Evolutionary conservation across 2,888 invertebrate genomes (phyloP), one percentile per base, ranked within the genome.

Genomic region (Tetanocera ferruginea): DNA sequence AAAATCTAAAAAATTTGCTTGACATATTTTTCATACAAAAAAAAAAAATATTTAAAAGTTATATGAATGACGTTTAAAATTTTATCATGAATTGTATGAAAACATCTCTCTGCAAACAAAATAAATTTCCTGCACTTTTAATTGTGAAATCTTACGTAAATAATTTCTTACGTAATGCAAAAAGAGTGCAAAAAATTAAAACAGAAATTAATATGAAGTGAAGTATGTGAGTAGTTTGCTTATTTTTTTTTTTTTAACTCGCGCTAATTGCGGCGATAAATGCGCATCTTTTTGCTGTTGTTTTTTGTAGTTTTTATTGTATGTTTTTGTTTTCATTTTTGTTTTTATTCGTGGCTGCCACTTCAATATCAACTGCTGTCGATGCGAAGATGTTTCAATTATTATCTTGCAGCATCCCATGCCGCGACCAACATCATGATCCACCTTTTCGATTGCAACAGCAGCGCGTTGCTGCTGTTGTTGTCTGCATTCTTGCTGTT

Each of bases 371-470:
- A 62, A 62, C 64, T 51, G 64, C 49, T 74, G 64, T 74, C 74
- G 66, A 66, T 64, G 51, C n/a, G 31, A 64, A 74, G 74, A 74
- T 52, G 64, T 49, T 64, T 74, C 64, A 64, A 49, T 66, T 43
- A 43, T 43, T 74, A 5, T 19, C 34, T 60, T 60, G 72, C 72
- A 37, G 43, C 72, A 72, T 57, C 62, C 37, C 64, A 51, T 51
- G 19, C 49, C 17, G 31, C n/a, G 51, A 69, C 49, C 19, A 37
- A 43, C 23, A 23, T 23, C 25, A n/a, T 14, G 31, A 64, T 14
- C 19, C 52, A 55, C 77, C 66, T 76, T 81, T 78, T 80, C 77
- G 81, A 51, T 76, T 70, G 23, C 74, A 70, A 49, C 73, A 62
- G 11, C 49, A 19, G 60, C 19, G 55, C 49, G 28, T 37, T 31